Percentiles rank a stretch among this genome's conserved stretches.
Evolutionary conservation across 1,140 invertebrate species (phyloP).

Genomic region (Lepidotrigona ventralis): DNA sequence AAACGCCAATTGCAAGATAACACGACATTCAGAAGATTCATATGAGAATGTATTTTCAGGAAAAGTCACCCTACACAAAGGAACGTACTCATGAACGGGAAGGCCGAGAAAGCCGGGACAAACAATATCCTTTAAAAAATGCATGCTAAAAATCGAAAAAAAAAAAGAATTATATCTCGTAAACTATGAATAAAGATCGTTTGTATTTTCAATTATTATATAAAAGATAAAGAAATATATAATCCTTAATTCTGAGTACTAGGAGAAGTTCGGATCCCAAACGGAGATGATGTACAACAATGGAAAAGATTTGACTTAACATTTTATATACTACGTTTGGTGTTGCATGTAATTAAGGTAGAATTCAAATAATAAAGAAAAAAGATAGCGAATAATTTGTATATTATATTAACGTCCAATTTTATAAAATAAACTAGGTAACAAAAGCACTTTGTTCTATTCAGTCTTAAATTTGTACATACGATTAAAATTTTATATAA

Average conservation of each 20-base stretch:
- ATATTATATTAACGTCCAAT: constrained; percentile 75
- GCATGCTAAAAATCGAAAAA: constrained; percentile 18
- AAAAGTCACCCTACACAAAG: constrained; percentile 85
- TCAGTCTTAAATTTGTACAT: constrained; percentile 50
- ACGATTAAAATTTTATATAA: constrained; percentile 19
- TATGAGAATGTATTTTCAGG: constrained; percentile 81
- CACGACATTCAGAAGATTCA: constrained; percentile 46
- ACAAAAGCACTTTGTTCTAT: constrained; percentile 49
- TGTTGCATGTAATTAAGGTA: constrained; percentile 80
- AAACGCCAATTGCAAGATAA: constrained; percentile 55
- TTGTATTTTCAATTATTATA: background rate
- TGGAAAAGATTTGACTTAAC: constrained; percentile 73
- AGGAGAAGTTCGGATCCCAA: constrained; percentile 82
- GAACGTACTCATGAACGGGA: constrained; percentile 85
- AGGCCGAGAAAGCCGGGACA: constrained; percentile 84
- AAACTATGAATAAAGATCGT: background rate
- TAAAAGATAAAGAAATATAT: background rate
- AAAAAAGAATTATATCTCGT: background rate
- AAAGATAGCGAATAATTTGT: constrained; percentile 76
- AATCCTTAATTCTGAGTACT: constrained; percentile 71
- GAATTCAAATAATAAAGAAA: constrained; percentile 76
- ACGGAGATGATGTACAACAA: constrained; percentile 80
- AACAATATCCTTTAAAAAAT: constrained; percentile 89
- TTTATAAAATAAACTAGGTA: constrained; percentile 75
- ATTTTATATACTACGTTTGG: constrained; percentile 80